Evolutionary conservation across 2,113 vertebrate genomes (phyloP), one percentile per base, ranked within the genome.

Genomic region (Antennarius striatus): DNA sequence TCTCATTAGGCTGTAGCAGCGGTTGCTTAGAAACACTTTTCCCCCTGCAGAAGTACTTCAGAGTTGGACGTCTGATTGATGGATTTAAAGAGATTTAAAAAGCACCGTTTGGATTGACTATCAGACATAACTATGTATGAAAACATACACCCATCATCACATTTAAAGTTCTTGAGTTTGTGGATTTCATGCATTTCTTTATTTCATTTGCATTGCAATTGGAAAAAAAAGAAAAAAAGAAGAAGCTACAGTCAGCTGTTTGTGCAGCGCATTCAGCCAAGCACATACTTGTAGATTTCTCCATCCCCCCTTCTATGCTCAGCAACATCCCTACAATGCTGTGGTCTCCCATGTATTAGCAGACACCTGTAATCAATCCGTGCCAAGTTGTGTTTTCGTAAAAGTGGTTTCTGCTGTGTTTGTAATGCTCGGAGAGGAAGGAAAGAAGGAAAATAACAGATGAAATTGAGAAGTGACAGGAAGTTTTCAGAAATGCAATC

Each of bases 291-390:
- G 29, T 50, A 52, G 66, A 78, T 69, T 71, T 68, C 65, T 82
- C 77, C 60, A n/a, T 66, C 68, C 77, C 75, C 65, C 72, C 56
- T 56, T 71, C 56, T 72, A 62, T 22, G 48, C 72, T 40, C 62
- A 17, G 74, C 74, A 73, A 80, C 77, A 69, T 73, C 64, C 46
- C 51, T 5, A 64, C 69, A 67, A 45, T 39, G 50, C 57, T 58
- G 60, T 50, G 6, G 50, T 69, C 79, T 73, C 81, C 52, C 5
- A 75, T 83, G 84, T 70, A 86, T 78, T 65, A 72, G 42, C 51
- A 57, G 22, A 71, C 72, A 72, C 65, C 71, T 68, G 49, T 82
- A 79, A 88, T 90, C 82, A 82, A 86, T 90, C 87, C 81, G 76
- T 82, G 83, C 63, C 69, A 73, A 16, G 4, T 30, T 57, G 42